Conservation (phyloP, 2,797 vertebrate genomes). For the Sphenodon punctatus region DNA sequence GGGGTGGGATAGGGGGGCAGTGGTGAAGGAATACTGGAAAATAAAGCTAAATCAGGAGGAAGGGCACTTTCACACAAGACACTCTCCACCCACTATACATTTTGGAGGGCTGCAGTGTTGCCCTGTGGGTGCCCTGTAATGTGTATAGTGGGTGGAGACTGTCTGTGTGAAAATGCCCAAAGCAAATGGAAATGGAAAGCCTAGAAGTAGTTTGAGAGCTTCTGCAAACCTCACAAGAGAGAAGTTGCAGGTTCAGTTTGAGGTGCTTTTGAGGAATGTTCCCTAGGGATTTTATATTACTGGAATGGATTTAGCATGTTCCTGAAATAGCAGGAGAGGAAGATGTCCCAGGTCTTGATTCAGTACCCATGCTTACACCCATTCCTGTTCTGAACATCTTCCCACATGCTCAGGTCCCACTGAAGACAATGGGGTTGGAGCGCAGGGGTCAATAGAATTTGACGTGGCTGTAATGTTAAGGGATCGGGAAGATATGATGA, state of each 20-base stretch:
- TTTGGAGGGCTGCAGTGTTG: too few relatives aligned
- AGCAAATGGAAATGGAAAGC: too few relatives aligned
- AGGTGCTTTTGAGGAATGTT: not conserved
- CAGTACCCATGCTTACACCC: not conserved
- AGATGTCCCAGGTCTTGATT: rapidly evolving
- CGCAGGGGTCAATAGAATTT: not conserved
- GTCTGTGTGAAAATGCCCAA: too few relatives aligned
- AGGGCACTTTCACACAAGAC: too few relatives aligned
- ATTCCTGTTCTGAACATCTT: not conserved
- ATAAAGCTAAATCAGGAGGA: too few relatives aligned
- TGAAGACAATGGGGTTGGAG: rapidly evolving
- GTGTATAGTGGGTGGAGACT: too few relatives aligned
- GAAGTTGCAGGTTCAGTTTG: not conserved
- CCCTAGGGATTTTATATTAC: not conserved
- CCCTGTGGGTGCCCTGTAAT: too few relatives aligned
- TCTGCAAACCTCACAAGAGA: not conserved
- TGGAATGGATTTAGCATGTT: not conserved
- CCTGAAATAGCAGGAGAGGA: rapidly evolving
- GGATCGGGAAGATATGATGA: not conserved
- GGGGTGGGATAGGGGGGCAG: too few relatives aligned
- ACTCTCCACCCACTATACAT: too few relatives aligned
- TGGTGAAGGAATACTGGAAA: too few relatives aligned
- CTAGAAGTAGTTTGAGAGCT: rapidly evolving
- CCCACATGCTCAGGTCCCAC: not conserved
- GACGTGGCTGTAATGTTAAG: not conserved